Conservation (phyloP, 1,140 invertebrate genomes). For the Apocrypta bakeri region DNA sequence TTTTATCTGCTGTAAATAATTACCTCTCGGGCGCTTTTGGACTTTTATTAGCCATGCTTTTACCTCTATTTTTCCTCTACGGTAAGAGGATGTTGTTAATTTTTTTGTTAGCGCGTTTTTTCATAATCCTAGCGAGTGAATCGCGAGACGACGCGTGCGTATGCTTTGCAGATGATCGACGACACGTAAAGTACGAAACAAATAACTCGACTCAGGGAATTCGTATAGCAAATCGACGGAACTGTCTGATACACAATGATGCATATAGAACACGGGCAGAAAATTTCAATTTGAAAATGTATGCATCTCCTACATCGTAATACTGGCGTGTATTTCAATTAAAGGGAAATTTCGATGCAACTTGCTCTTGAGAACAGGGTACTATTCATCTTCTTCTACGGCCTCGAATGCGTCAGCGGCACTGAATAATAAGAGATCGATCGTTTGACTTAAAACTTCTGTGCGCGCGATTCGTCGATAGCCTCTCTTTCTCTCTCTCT, state of each 20-base stretch:
- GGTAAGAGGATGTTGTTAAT: not conserved
- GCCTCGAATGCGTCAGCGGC: not conserved
- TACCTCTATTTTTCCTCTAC: not conserved
- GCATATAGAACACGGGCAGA: not conserved
- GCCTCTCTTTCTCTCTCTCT: not conserved
- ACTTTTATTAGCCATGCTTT: not conserved
- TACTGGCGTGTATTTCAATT: not conserved
- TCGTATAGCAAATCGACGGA: not conserved
- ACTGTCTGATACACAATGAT: too few relatives aligned
- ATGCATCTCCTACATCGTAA: not conserved
- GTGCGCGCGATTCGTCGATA: not conserved
- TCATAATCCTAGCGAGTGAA: too few relatives aligned
- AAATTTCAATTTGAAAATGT: not conserved
- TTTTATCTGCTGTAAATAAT: slow-evolving; percentile 2
- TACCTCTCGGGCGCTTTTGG: not conserved
- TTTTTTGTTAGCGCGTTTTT: not conserved
- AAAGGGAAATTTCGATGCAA: not conserved
- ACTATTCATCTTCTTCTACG: not conserved
- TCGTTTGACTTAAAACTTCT: slow-evolving; percentile 26
- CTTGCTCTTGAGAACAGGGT: not conserved
- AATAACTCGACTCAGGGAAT: too few relatives aligned
- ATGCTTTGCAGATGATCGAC: too few relatives aligned
- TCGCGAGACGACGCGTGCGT: too few relatives aligned
- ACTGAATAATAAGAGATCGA: slow-evolving; percentile 42
- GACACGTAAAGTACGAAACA: too few relatives aligned